Conservation (phyloP, 2,888 invertebrate species). For the Watsonalla binaria region DNA sequence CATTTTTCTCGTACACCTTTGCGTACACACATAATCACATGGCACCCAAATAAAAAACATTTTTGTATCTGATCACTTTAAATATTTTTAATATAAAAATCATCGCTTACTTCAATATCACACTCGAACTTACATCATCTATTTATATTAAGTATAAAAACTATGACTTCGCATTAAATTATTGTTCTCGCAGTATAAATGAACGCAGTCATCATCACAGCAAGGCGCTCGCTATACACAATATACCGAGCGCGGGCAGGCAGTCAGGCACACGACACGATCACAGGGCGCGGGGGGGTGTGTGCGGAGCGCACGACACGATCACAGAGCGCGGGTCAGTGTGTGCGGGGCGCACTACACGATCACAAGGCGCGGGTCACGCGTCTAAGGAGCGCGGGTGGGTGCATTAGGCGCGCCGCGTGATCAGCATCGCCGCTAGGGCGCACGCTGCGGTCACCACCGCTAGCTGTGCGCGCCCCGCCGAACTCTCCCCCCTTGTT, state of each 20-base stretch:
- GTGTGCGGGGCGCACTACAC: slow-evolving; percentile 19
- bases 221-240: slow-evolving; percentile 66
- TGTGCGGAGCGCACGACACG: slow-evolving; percentile 1
- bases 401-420: slow-evolving; percentile 26
- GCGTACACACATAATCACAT: slow-evolving; percentile 9
- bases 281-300: slow-evolving; percentile 52
- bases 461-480: slow-evolving; percentile 14
- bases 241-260: slow-evolving; percentile 60
- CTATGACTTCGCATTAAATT: slow-evolving; percentile 77
- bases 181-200: slow-evolving; percentile 71
- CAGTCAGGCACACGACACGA: slow-evolving; percentile 58
- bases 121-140: slow-evolving; percentile 78
- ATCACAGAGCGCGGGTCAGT: slow-evolving; percentile 1
- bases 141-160: slow-evolving; percentile 78
- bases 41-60: slow-evolving; percentile 19
- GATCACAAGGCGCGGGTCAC: slow-evolving; percentile 5
- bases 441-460: slow-evolving; percentile 3
- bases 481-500: slow-evolving; percentile 32
- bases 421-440: slow-evolving; percentile 7
- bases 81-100: slow-evolving; percentile 74
- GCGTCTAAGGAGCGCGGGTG: not conserved
- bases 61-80: slow-evolving; percentile 34
- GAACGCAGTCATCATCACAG: slow-evolving; percentile 66
- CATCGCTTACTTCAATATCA: slow-evolving; percentile 75
- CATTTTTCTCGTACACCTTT: slow-evolving; percentile 29